These are phyloP conservation scores for Pollenia labialis DNA, from an alignment of 2,888 invertebrate genomes.

Conservation along the genomic window DNA sequence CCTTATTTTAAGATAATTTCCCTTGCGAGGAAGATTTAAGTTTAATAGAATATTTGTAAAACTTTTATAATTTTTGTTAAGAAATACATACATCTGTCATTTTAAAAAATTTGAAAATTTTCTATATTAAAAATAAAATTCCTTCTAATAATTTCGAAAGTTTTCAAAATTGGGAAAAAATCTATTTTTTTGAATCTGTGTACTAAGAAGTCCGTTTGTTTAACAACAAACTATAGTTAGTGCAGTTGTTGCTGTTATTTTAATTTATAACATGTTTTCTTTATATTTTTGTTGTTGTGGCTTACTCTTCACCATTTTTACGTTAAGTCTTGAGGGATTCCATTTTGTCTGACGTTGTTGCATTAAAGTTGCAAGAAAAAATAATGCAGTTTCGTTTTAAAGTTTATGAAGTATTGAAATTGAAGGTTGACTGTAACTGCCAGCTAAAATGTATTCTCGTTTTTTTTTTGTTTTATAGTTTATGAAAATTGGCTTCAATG, in stretches of 20 bases:
- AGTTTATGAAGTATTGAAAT: constrained; percentile 32
- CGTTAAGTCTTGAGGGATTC: constrained; percentile 48
- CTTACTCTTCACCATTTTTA: constrained; percentile 17
- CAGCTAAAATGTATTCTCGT: constrained; percentile 1
- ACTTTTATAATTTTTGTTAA: too few relatives aligned
- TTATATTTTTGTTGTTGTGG: background rate
- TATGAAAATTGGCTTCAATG: constrained; percentile 52
- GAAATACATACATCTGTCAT: too few relatives aligned
- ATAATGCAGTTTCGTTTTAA: constrained; percentile 33
- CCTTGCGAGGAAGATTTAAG: too few relatives aligned
- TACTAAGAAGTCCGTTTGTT: background rate
- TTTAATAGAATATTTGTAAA: too few relatives aligned
- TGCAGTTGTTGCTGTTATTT: constrained; percentile 15
- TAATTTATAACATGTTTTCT: constrained; percentile 22
- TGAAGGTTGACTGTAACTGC: constrained; percentile 41
- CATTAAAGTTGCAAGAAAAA: constrained; percentile 40
- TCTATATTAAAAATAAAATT: too few relatives aligned
- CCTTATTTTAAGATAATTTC: too few relatives aligned
- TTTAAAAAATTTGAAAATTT: too few relatives aligned
- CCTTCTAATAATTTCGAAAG: too few relatives aligned
- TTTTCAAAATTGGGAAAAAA: background rate
- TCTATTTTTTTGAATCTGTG: background rate
- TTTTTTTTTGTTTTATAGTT: constrained; percentile 11
- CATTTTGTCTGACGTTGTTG: constrained; percentile 3
- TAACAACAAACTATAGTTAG: constrained; percentile 4